Evolutionary conservation across 2,797 vertebrate species (phyloP).

Genomic region (Acridotheres tristis): DNA sequence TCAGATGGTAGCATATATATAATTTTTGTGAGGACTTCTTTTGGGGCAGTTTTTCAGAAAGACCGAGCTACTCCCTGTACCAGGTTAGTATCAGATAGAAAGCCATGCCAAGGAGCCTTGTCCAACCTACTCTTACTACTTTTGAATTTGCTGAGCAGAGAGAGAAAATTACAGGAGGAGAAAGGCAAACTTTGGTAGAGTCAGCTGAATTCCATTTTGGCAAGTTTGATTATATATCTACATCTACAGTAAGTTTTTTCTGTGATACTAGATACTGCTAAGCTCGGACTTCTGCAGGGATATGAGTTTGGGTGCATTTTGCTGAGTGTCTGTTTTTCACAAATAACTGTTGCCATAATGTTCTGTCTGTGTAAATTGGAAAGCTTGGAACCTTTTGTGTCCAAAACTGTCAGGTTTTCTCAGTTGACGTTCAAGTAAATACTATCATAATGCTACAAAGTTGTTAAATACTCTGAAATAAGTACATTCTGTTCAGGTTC

Average conservation of each 20-base stretch:
- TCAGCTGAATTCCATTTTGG: not conserved
- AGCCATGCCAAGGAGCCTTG: not conserved
- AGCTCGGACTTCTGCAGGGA: not conserved
- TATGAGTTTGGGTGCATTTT: not conserved
- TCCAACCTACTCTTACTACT: not conserved
- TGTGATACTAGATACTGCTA: not conserved
- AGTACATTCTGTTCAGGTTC: not conserved
- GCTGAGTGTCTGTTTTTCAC: not conserved
- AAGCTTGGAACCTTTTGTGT: not conserved
- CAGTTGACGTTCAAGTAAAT: not conserved
- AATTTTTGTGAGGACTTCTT: not conserved
- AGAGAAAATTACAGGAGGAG: not conserved
- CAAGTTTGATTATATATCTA: not conserved
- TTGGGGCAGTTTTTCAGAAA: not conserved
- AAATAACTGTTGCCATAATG: fast-evolving
- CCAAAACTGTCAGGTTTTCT: not conserved
- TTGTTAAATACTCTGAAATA: not conserved
- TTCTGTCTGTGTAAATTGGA: not conserved
- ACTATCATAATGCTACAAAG: not conserved
- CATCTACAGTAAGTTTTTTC: not conserved
- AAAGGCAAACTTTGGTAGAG: not conserved
- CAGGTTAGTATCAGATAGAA: not conserved
- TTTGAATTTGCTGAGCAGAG: not conserved
- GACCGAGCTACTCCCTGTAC: not conserved
- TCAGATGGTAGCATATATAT: not conserved